Conservation (phyloP, 2,797 vertebrate species). For the Sebastiscus albofasciatus region DNA sequence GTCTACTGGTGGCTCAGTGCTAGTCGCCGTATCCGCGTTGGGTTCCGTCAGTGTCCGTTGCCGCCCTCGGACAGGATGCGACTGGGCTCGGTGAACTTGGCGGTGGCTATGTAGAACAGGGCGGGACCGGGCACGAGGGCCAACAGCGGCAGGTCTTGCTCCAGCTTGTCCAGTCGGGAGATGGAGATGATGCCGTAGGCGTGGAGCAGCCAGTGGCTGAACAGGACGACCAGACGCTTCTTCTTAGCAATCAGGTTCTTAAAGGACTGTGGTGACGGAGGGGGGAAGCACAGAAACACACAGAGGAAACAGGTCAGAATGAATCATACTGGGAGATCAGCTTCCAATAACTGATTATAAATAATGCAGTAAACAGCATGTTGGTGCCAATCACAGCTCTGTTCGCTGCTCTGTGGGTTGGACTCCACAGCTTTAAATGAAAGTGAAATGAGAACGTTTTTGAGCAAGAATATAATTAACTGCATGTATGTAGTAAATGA, state of each 20-base stretch:
- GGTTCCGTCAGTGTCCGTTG: conserved; percentile 85
- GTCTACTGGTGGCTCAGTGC: no score
- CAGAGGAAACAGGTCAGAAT: neutral
- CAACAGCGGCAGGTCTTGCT: conserved; percentile 92
- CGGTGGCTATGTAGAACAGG: conserved; percentile 94
- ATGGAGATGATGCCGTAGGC: conserved; percentile 98
- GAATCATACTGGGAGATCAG: neutral
- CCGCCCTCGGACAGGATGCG: conserved; percentile 93
- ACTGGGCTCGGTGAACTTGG: conserved; percentile 94
- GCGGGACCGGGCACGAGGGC: conserved; percentile 94
- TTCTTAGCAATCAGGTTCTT: conserved; percentile 94
- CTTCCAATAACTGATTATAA: neutral
- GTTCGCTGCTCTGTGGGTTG: neutral
- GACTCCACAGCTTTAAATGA: neutral
- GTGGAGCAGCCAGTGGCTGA: conserved; percentile 98
- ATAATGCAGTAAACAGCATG: neutral
- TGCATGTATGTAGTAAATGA: no score
- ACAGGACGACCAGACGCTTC: conserved; percentile 95
- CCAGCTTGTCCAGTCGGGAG: conserved; percentile 92
- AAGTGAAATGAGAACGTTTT: neutral
- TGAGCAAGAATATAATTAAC: no score
- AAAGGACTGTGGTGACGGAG: conserved; percentile 84
- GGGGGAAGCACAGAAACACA: neutral
- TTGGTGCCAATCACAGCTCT: neutral
- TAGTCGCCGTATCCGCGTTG: neutral